phyloP scores from a whole-genome alignment of 2,888 invertebrate genomes.

The Nezara viridula region DNA sequence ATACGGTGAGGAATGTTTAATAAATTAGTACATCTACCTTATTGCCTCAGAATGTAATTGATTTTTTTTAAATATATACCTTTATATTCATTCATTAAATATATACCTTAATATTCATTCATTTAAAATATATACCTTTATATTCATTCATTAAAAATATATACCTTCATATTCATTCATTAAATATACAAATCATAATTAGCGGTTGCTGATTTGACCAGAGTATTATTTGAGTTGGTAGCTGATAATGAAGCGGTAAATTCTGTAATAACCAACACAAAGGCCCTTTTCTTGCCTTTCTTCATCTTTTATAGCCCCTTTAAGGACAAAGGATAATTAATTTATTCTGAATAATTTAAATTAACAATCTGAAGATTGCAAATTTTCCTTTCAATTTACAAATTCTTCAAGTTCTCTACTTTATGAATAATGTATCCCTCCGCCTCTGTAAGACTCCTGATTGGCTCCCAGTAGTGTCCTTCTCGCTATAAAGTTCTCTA shows the following conservation, averaged over 20 bases:
- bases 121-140: too few species aligned
- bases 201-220: neutral
- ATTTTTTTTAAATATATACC: too few species aligned
- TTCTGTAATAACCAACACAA: neutral
- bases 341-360: slow-evolving; percentile 38
- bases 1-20: too few species aligned
- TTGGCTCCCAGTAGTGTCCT: neutral
- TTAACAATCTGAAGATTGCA: slow-evolving; percentile 18
- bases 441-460: neutral
- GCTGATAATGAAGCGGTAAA: neutral
- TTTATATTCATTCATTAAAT: too few species aligned
- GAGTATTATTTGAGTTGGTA: neutral
- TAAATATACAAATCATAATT: neutral
- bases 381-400: slow-evolving; percentile 38
- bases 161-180: too few species aligned
- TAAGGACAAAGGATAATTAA: slow-evolving; percentile 22
- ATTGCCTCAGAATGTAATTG: too few species aligned
- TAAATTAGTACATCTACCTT: too few species aligned
- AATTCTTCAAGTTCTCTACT: neutral
- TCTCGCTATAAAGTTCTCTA: neutral
- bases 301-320: neutral
- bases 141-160: too few species aligned
- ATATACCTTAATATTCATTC: too few species aligned
- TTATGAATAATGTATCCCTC: slow-evolving; percentile 14
- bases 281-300: neutral